A percentile compares a stretch with the other conserved stretches of the same genome.
Conservation (phyloP, 2,113 vertebrate genomes). For the Ictalurus furcatus region DNA sequence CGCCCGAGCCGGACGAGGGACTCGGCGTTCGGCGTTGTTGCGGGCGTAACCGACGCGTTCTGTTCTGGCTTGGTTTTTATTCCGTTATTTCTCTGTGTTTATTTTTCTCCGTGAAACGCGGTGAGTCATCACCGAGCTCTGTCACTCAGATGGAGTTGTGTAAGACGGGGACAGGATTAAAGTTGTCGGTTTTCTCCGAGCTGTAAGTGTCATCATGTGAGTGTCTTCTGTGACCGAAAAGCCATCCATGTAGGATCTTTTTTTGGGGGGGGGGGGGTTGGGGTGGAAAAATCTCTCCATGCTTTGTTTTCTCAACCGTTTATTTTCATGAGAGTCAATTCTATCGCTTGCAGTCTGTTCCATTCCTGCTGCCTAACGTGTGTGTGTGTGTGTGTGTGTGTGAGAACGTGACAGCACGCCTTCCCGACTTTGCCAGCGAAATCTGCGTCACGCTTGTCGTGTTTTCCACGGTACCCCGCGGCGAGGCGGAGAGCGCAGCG, state of each 20-base stretch:
- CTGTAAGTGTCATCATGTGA: not conserved
- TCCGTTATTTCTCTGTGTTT: no score
- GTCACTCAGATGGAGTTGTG: not conserved
- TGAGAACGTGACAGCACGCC: constrained; percentile 35
- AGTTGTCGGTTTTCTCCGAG: not conserved
- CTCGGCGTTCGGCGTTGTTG: not conserved
- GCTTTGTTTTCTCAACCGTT: not conserved
- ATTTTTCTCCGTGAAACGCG: not conserved
- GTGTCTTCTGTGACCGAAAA: not conserved
- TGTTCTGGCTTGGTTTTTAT: not conserved
- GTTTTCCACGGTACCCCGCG: constrained; percentile 21
- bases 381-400: constrained; percentile 18
- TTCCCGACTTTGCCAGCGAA: constrained; percentile 35
- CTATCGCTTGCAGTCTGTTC: not conserved
- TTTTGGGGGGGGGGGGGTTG: not conserved
- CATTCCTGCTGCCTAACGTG: not conserved
- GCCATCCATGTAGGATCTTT: not conserved
- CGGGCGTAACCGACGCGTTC: no score
- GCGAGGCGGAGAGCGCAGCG: constrained; percentile 21
- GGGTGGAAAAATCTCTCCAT: not conserved
- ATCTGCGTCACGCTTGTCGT: constrained; percentile 47
- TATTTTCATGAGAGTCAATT: not conserved
- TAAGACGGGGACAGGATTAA: not conserved
- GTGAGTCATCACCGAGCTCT: not conserved
- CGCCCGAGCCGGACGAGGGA: not conserved